Evolutionary conservation across 2,888 invertebrate species (phyloP).

Genomic region (Spatulosminthurus flaviceps): DNA sequence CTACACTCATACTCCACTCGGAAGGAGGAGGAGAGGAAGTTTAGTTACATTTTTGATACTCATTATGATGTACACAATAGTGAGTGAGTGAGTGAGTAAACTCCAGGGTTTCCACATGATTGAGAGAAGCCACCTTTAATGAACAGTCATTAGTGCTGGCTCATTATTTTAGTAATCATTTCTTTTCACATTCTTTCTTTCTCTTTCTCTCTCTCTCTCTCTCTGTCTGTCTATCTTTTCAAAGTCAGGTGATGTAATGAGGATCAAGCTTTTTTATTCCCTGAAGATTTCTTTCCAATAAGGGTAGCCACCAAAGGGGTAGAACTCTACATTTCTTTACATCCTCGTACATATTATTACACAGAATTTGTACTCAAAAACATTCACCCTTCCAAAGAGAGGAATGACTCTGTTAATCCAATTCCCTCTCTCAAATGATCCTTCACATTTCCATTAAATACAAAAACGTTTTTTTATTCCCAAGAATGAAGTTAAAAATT

Average conservation of each 20-base stretch:
- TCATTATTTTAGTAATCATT: constrained; percentile 49
- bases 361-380: neutral
- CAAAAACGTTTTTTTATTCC: neutral
- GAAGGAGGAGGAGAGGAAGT: neutral
- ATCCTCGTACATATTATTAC: too few species aligned
- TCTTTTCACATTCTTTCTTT: constrained; percentile 27
- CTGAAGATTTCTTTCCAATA: neutral
- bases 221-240: too few species aligned
- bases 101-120: constrained; percentile 16
- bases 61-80: constrained; percentile 25
- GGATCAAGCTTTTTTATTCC: constrained; percentile 1
- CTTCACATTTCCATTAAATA: neutral
- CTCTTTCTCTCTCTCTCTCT: too few species aligned
- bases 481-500: neutral
- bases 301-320: too few species aligned
- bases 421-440: constrained; percentile 2
- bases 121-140: constrained; percentile 43
- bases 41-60: neutral
- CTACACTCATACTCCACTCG: too few species aligned
- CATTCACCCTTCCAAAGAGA: neutral
- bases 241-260: constrained; percentile 16
- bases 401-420: constrained; percentile 16
- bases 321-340: too few species aligned
- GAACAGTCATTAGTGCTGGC: constrained; percentile 52
- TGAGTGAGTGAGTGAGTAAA: neutral